Evolutionary conservation across 2,888 invertebrate genomes (phyloP).

Genomic region (Noctua comes): DNA sequence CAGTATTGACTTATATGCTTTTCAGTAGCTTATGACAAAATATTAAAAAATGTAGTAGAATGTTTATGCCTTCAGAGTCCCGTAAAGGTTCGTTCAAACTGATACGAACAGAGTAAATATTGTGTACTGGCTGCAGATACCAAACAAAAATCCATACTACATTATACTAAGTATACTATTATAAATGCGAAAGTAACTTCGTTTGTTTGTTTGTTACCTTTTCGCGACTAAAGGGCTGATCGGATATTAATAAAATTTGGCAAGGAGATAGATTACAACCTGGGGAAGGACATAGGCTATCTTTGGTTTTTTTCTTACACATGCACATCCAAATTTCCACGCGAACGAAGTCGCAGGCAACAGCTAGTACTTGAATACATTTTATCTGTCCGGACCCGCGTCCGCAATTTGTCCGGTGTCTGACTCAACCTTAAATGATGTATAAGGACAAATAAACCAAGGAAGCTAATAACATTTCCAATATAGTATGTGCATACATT

Average conservation of each 20-base stretch:
- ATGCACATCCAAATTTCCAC: too few species aligned
- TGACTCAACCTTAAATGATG: neutral
- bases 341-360: too few species aligned
- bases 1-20: neutral
- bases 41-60: neutral
- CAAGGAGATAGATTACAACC: too few species aligned
- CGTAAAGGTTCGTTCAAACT: neutral
- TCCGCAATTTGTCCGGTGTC: neutral
- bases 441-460: neutral
- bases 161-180: too few species aligned
- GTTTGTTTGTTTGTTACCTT: too few species aligned
- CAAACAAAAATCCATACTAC: too few species aligned
- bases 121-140: neutral
- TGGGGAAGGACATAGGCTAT: too few species aligned
- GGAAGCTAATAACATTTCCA: conserved; percentile 8
- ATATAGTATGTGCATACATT: conserved; percentile 42
- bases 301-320: too few species aligned
- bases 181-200: too few species aligned
- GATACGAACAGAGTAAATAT: neutral
- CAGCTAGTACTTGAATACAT: neutral
- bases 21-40: neutral
- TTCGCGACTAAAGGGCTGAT: too few species aligned
- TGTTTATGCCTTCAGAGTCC: neutral
- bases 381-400: neutral
- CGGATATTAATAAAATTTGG: too few species aligned